These are phyloP conservation scores for Cyphomyrus discorhynchus DNA, from an alignment of 2,113 vertebrate species.

Conservation along the genomic window DNA sequence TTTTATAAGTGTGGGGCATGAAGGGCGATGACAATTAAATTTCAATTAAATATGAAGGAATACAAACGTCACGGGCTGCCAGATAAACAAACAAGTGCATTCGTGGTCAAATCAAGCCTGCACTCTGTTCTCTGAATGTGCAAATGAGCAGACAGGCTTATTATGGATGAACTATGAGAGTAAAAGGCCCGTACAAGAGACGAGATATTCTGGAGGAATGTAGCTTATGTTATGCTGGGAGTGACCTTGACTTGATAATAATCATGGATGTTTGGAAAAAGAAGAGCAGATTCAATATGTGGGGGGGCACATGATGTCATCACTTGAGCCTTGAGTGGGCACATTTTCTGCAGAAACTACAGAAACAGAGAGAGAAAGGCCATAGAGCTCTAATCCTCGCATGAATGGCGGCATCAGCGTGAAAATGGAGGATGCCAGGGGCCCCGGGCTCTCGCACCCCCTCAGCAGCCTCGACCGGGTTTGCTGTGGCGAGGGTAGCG, in stretches of 20 bases:
- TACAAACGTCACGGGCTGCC: neutral
- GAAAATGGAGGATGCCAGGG: neutral
- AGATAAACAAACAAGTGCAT: neutral
- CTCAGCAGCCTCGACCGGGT: slow-evolving; percentile 18
- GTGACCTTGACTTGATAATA: neutral
- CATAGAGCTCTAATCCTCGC: neutral
- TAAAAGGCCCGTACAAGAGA: neutral
- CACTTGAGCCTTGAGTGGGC: neutral
- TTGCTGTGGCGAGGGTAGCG: slow-evolving; percentile 25
- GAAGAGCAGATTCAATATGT: neutral
- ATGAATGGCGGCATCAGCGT: neutral
- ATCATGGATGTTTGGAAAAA: neutral
- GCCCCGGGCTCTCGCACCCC: neutral
- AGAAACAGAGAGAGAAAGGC: neutral
- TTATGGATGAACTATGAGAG: neutral
- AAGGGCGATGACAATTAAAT: neutral
- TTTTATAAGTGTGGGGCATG: neutral
- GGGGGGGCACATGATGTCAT: neutral
- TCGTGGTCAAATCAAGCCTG: neutral
- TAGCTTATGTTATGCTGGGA: neutral
- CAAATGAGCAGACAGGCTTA: neutral
- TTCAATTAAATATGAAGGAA: neutral
- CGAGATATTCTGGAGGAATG: neutral
- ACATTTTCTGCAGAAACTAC: neutral
- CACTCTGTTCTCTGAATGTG: neutral